Percentiles rank a stretch among this genome's conserved stretches.
Evolutionary conservation across 2,888 invertebrate genomes (phyloP).

Genomic region (Drosophila hawaiiensis): DNA sequence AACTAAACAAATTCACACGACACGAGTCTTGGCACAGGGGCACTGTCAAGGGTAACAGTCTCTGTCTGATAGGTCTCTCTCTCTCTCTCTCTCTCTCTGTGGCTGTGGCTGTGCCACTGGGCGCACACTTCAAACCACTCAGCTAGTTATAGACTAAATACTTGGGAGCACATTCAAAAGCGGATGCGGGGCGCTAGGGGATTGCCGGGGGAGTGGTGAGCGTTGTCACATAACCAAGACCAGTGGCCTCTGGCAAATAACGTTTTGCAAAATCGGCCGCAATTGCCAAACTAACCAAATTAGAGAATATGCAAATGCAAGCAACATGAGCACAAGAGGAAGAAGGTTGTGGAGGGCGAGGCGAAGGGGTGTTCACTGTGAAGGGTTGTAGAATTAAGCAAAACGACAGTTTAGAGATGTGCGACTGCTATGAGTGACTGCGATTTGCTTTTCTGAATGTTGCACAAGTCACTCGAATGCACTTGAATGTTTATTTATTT

Average conservation of each 20-base stretch:
- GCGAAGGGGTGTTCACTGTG: neutral
- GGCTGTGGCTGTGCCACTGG: conserved; percentile 32
- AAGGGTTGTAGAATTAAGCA: conserved; percentile 12
- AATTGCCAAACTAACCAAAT: conserved; percentile 81
- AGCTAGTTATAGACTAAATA: conserved; percentile 77
- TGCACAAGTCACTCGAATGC: conserved; percentile 13
- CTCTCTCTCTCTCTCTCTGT: conserved; percentile 15
- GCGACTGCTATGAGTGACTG: conserved; percentile 28
- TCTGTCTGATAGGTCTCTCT: conserved; percentile 3
- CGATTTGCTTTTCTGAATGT: conserved; percentile 26
- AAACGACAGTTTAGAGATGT: conserved; percentile 43
- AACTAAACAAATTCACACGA: conserved; percentile 76
- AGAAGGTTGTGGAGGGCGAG: neutral
- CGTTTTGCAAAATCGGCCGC: conserved; percentile 80
- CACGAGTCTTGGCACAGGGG: conserved; percentile 36
- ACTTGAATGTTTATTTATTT: conserved; percentile 6
- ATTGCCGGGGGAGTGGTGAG: neutral
- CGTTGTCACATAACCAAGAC: conserved; percentile 1
- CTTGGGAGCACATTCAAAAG: conserved; percentile 60
- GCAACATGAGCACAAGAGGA: conserved; percentile 56
- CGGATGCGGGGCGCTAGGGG: neutral
- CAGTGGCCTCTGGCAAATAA: conserved; percentile 67
- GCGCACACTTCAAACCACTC: conserved; percentile 71
- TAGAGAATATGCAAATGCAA: conserved; percentile 80
- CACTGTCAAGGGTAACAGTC: conserved; percentile 3